Percentiles rank a stretch among this genome's conserved stretches.
phyloP scores from a whole-genome alignment of 2,888 invertebrate genomes.

The Uloborus plumipes region DNA sequence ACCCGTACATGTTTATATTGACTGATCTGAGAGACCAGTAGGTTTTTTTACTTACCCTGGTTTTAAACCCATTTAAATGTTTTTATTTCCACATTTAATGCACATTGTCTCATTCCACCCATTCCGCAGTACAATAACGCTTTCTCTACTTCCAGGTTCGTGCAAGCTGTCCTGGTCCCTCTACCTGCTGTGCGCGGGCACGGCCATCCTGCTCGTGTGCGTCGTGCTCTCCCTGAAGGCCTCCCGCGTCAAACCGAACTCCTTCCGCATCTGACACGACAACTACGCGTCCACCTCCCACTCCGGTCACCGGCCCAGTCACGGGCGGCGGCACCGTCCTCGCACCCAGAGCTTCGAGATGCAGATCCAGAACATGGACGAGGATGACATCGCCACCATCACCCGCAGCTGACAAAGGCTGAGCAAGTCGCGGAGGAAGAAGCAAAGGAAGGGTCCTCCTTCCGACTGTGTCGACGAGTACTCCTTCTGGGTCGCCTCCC shows the following conservation, averaged over 20 bases:
- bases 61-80: too few species aligned
- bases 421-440: not conserved
- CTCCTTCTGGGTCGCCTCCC: conserved; percentile 38
- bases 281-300: conserved; percentile 4
- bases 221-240: conserved; percentile 76
- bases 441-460: conserved; percentile 1
- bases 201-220: conserved; percentile 68
- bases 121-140: too few species aligned
- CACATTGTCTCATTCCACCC: too few species aligned
- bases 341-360: conserved; percentile 63
- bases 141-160: conserved; percentile 69
- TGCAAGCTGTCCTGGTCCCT: conserved; percentile 77
- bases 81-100: too few species aligned
- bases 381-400: conserved; percentile 63
- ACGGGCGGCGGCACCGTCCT: conserved; percentile 9
- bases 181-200: conserved; percentile 73
- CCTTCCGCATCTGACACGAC: conserved; percentile 73
- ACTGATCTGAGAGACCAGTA: too few species aligned
- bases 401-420: conserved; percentile 58
- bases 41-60: too few species aligned
- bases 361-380: conserved; percentile 61
- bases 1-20: too few species aligned
- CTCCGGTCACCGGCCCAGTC: conserved; percentile 10
- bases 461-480: conserved; percentile 13
- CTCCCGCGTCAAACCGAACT: conserved; percentile 75